phyloP scores from a whole-genome alignment of 2,888 invertebrate species.

The Melolontha melolontha region DNA sequence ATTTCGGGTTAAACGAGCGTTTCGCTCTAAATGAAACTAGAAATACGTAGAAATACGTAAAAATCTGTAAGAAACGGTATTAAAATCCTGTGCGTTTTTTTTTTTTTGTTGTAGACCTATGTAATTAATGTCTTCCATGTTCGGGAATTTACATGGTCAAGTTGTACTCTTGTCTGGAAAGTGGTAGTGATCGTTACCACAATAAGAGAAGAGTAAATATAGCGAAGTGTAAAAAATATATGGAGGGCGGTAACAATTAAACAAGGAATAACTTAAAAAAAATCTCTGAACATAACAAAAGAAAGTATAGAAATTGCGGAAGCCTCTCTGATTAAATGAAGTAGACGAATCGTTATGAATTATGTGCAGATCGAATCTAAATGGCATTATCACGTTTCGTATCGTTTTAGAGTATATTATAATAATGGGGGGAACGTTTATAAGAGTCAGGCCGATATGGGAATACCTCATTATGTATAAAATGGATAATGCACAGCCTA shows the following conservation, averaged over 20 bases:
- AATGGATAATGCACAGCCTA: slow-evolving; percentile 61
- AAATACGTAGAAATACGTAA: too few species aligned
- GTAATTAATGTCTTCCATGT: too few species aligned
- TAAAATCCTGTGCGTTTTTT: too few species aligned
- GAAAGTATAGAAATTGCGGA: slow-evolving; percentile 52
- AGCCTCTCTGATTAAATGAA: slow-evolving; percentile 46
- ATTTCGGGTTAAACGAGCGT: too few species aligned
- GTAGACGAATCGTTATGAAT: slow-evolving; percentile 51
- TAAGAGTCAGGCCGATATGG: slow-evolving; percentile 60
- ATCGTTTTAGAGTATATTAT: slow-evolving; percentile 60
- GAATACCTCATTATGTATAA: slow-evolving; percentile 61
- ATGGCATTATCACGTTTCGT: slow-evolving; percentile 61
- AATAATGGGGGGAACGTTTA: slow-evolving; percentile 60
- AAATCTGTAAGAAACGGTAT: too few species aligned
- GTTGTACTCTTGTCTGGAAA: too few species aligned
- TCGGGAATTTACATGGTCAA: too few species aligned
- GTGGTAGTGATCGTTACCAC: neutral
- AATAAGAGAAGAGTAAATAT: too few species aligned
- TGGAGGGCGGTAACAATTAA: slow-evolving; percentile 5
- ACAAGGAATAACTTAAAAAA: slow-evolving; percentile 13
- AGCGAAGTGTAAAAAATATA: neutral
- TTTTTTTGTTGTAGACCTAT: too few species aligned
- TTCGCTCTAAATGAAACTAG: too few species aligned
- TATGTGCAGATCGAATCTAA: slow-evolving; percentile 57
- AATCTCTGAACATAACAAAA: slow-evolving; percentile 6